phyloP scores from a whole-genome alignment of 2,113 vertebrate genomes.

The Elgaria multicarinata region DNA sequence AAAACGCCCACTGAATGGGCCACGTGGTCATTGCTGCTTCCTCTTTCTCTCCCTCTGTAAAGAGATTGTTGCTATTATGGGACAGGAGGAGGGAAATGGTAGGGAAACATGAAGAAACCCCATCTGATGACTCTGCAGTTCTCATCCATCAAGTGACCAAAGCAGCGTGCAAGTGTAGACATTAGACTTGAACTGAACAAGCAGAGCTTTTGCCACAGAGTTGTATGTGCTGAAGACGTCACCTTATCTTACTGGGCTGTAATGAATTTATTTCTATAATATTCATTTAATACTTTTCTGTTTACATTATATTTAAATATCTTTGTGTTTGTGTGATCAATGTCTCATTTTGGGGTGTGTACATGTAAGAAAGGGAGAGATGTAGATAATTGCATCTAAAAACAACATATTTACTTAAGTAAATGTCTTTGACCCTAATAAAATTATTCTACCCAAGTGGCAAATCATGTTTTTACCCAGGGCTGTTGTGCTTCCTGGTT shows the following conservation, averaged over 20 bases:
- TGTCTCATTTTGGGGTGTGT: not conserved
- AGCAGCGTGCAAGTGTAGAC: not conserved
- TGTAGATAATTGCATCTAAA: not conserved
- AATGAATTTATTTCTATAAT: not conserved
- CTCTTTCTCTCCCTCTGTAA: too few relatives aligned
- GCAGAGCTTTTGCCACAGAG: not conserved
- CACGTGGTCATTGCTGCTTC: too few relatives aligned
- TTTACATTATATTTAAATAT: not conserved
- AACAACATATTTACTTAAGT: not conserved
- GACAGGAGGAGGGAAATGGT: too few relatives aligned
- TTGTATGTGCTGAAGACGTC: not conserved
- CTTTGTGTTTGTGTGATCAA: not conserved
- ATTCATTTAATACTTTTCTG: not conserved
- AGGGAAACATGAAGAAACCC: too few relatives aligned
- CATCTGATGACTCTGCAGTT: too few relatives aligned
- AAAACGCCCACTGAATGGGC: too few relatives aligned
- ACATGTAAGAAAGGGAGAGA: too few relatives aligned
- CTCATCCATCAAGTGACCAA: not conserved
- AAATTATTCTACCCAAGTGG: not conserved
- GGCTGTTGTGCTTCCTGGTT: too few relatives aligned
- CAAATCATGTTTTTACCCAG: too few relatives aligned
- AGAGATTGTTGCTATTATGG: too few relatives aligned
- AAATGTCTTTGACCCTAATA: not conserved
- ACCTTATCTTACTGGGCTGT: not conserved
- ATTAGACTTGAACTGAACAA: not conserved